Evolutionary conservation across 2,113 vertebrate genomes (phyloP).

Genomic region (Promerops cafer): DNA sequence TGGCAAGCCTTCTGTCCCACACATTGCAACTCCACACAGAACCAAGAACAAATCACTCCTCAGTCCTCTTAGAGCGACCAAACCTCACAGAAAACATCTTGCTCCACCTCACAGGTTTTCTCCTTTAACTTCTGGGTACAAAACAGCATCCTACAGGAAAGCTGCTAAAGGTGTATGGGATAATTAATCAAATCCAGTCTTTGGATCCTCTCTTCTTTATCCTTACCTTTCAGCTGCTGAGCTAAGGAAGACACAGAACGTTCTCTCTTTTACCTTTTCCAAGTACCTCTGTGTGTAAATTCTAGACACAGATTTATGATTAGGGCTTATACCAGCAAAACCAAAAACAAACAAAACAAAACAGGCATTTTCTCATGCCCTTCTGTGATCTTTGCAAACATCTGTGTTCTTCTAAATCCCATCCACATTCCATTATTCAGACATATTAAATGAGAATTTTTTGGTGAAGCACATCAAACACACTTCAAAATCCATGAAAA

Average conservation of each 20-base stretch:
- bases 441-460: neutral
- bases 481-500: neutral
- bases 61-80: neutral
- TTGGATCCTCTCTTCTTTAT: neutral
- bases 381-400: conserved; percentile 20
- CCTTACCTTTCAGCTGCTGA: neutral
- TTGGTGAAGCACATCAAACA: neutral
- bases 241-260: neutral
- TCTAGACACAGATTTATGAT: neutral
- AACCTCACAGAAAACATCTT: neutral
- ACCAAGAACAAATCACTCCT: neutral
- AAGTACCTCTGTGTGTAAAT: neutral
- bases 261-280: neutral
- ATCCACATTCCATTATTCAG: neutral
- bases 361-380: neutral
- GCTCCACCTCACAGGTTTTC: neutral
- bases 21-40: neutral
- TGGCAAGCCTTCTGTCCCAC: neutral
- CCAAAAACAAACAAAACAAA: neutral
- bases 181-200: neutral
- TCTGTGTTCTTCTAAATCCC: neutral
- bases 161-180: accelerated
- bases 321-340: neutral
- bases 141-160: neutral
- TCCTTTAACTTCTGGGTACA: neutral